Conservation (phyloP, 2,888 invertebrate genomes). For the Gymnocheta viridis region DNA sequence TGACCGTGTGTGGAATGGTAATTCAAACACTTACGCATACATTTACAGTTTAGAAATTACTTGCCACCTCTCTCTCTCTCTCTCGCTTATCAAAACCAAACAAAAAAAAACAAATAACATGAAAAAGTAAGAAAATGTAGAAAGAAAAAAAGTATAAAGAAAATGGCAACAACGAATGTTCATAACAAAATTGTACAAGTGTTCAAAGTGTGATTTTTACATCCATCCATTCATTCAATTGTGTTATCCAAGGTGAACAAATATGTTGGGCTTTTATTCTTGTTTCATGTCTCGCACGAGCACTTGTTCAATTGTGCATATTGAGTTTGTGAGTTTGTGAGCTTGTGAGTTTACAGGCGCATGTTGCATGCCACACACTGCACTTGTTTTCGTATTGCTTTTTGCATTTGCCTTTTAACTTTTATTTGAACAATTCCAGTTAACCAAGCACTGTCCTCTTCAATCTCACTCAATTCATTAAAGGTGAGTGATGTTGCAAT, state of each 20-base stretch:
- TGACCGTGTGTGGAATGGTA: slow-evolving; percentile 6
- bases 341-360: no score
- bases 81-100: neutral
- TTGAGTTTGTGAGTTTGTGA: neutral
- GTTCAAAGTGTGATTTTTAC: slow-evolving; percentile 58
- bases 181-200: slow-evolving; percentile 55
- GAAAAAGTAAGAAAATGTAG: neutral
- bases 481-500: slow-evolving; percentile 39
- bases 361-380: neutral
- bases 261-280: slow-evolving; percentile 41
- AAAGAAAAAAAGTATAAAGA: neutral
- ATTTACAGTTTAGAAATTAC: slow-evolving; percentile 34
- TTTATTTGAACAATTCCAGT: slow-evolving; percentile 34
- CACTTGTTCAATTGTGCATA: neutral
- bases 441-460: slow-evolving; percentile 46
- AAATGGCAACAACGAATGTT: slow-evolving; percentile 18
- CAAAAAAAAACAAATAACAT: neutral
- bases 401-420: neutral
- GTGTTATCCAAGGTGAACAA: slow-evolving; percentile 50
- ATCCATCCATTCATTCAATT: slow-evolving; percentile 48
- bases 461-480: slow-evolving; percentile 48
- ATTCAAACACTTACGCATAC: neutral
- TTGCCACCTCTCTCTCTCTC: neutral
- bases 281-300: neutral
- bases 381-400: neutral